Base-by-base conservation (phyloP, 2,797 vertebrate genomes). In the Austrolebias charrua region DNA sequence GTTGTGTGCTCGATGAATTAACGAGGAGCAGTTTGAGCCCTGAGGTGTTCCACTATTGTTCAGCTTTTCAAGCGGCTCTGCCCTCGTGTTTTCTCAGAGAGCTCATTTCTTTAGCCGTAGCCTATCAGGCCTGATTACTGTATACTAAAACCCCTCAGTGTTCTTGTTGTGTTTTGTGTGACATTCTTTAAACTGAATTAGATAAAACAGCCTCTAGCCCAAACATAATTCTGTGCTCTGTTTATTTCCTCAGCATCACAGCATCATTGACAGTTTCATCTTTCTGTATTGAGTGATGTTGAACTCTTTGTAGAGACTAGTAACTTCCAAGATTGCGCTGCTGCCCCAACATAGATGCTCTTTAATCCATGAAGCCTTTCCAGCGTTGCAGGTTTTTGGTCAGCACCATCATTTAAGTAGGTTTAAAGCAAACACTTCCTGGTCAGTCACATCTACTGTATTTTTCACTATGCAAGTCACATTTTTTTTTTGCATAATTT, bases 1-100 rank as follows among this genome's bases (percentile, higher is more conserved):
- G 57, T 81, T 85, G 81, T 83, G 87, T 88, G 78, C 75, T 84
- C 6, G 63, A 60, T 71, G 66, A 73, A 80, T 87, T 84, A 88
- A 88, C 86, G 76, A 86, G 76, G 28, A 60, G 72, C 46, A n/a
- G 4, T 50, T 47, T 11, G 60, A 71, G 81, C 75, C 83, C 78
- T 9, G 73, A 81, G 76, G 78, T 81, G 47, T 50, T 58, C 64
- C 63, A 49, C 66, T 84, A 2, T 73, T 76, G 55, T 76, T 71
- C 74, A 76, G 71, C 57, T n/a, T 67, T 81, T 79, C 75, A 64
- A 76, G 62, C 66, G 29, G 58, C 51, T 83, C 71, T 82, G 63
- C 45, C 53, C 75, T 79, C 55, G 59, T 76, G 11, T 79, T 80
- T 82, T 79, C 75, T 60, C 57, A 50, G 50, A 63, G 85, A 84